Percentiles rank a stretch among this genome's conserved stretches.
Conservation (phyloP, 2,888 invertebrate genomes). For the Mechanitis messenoides region DNA sequence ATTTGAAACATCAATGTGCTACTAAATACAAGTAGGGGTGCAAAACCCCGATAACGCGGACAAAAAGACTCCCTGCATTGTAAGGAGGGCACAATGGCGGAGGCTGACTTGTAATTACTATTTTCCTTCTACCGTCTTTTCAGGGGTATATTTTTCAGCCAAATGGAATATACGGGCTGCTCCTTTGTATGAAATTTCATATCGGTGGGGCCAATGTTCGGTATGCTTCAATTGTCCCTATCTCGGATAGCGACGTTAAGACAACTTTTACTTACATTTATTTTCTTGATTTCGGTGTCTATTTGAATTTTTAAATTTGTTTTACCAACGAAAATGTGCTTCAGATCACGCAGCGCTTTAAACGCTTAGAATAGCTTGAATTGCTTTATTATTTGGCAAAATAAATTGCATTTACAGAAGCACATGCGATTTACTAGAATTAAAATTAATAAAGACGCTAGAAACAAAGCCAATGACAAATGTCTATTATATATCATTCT, state of each 20-base stretch:
- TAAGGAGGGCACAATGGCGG: conserved; percentile 59
- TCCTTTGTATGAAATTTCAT: conserved; percentile 52
- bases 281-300: conserved; percentile 9
- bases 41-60: conserved; percentile 69
- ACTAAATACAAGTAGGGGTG: conserved; percentile 62
- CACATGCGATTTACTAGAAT: too few species aligned
- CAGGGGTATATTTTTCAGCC: conserved; percentile 67
- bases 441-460: conserved; percentile 19
- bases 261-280: conserved; percentile 4
- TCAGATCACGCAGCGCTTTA: too few species aligned
- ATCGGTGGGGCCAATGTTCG: conserved; percentile 39
- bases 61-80: conserved; percentile 74
- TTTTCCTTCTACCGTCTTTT: conserved; percentile 70
- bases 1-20: conserved; percentile 28
- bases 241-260: conserved; percentile 19
- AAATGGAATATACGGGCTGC: conserved; percentile 57
- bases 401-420: too few species aligned
- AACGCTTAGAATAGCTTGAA: too few species aligned
- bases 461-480: conserved; percentile 27
- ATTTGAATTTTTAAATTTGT: conserved; percentile 8
- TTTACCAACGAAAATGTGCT: neutral
- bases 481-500: conserved; percentile 31
- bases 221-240: conserved; percentile 29
- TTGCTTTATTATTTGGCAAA: too few species aligned
- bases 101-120: conserved; percentile 74